Base-by-base conservation (phyloP, 2,888 invertebrate species). In the Ischnura elegans region DNA sequence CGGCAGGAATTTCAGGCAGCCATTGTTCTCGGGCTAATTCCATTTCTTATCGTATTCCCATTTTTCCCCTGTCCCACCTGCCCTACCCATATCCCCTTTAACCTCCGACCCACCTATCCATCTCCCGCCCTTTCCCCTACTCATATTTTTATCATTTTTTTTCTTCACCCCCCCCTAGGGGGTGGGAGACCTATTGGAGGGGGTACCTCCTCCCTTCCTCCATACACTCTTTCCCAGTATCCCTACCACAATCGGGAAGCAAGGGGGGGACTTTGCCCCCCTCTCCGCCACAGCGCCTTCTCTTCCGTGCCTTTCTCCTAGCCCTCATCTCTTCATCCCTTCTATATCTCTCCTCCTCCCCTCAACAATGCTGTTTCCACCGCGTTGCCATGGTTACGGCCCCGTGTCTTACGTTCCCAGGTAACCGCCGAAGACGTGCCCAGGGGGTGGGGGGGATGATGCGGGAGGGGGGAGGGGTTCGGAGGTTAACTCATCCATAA, bases 381-480 rank as follows among this genome's bases (percentile, higher is more conserved):
- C 21, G 86, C 86, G 86, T 86, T 86, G 45, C 86, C 86, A 86
- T 86, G 86, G 45, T n/a, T 86, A 86, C 86, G 45, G 86, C 86
- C 86, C 45, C 86, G 86, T 45, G 86, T 86, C 86, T 86, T 86
- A 45, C 45, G 86, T 43, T 86, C 86, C 86, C 86, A 86, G 86
- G 86, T 86, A 86, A 86, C 86, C 86, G 86, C 86, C 86, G 45
- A 86, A 86, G 86, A 86, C 86, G 86, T 86, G 86, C 86, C 45
- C 86, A 10, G 45, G 86, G 45, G 86, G 86, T 25, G 86, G 42
- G 84, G 6, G 47, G 47, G n/a, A n/a, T n/a, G n/a, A n/a, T n/a
- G n/a, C n/a, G n/a, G 36, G n/a, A 29, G 36, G 76, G 76, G 6
- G 47, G 47, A n/a, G 84, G 84, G n/a, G n/a, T n/a, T n/a, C n/a